Percentiles rank a stretch among this genome's conserved stretches.
Conservation (phyloP, 2,888 invertebrate species). For the Catonia carolina region DNA sequence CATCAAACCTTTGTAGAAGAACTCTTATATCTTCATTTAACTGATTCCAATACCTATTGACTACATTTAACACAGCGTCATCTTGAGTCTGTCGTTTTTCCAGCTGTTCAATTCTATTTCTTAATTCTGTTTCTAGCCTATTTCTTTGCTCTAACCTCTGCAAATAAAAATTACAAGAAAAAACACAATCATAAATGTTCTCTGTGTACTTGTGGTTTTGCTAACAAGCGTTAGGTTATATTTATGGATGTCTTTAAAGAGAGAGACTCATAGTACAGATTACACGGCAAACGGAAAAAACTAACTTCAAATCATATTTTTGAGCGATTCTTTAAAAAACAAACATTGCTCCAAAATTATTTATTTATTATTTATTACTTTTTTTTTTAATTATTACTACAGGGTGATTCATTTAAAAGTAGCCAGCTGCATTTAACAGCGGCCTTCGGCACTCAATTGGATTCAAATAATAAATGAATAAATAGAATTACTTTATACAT, state of each 20-base stretch:
- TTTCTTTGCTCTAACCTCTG: conserved; percentile 88
- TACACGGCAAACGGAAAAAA: too few species aligned
- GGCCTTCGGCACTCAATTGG: too few species aligned
- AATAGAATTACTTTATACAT: too few species aligned
- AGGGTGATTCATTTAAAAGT: too few species aligned
- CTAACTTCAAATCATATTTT: too few species aligned
- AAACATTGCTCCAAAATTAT: too few species aligned
- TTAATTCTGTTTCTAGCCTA: conserved; percentile 75
- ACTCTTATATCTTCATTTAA: conserved; percentile 95
- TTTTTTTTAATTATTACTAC: too few species aligned
- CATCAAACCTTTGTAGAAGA: conserved; percentile 90
- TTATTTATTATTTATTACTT: too few species aligned
- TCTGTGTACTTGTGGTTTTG: background rate
- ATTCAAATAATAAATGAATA: too few species aligned
- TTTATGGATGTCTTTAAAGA: background rate
- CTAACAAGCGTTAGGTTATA: background rate
- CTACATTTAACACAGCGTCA: conserved; percentile 95
- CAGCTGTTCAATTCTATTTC: conserved; percentile 87
- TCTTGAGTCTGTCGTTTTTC: conserved; percentile 94
- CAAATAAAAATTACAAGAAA: conserved; percentile 29
- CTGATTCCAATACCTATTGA: conserved; percentile 91
- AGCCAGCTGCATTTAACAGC: too few species aligned
- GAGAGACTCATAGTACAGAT: background rate
- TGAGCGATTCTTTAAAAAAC: too few species aligned
- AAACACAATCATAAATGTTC: background rate